Evolutionary conservation across 2,888 invertebrate species (phyloP).

Genomic region (Brassicogethes aeneus): DNA sequence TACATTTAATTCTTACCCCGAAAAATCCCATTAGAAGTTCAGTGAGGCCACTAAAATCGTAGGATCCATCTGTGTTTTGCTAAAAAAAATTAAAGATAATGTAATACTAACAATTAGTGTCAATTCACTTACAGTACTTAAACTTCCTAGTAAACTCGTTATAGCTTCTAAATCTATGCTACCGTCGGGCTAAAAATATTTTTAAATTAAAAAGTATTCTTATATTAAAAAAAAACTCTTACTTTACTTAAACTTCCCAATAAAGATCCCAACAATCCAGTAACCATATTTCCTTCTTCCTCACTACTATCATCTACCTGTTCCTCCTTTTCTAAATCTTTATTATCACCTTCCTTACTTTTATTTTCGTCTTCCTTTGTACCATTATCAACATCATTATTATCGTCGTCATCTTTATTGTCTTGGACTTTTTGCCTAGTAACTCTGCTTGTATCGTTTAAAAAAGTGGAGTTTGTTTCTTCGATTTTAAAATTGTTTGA

Average conservation of each 20-base stretch:
- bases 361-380: not conserved
- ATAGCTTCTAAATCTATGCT: slow-evolving; percentile 39
- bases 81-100: slow-evolving; percentile 18
- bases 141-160: slow-evolving; percentile 35
- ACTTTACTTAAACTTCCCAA: slow-evolving; percentile 38
- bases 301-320: slow-evolving; percentile 28
- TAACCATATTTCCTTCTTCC: slow-evolving; percentile 33
- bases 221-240: slow-evolving; percentile 11
- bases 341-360: not conserved
- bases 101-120: slow-evolving; percentile 2
- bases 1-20: slow-evolving; percentile 36
- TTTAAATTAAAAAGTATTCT: slow-evolving; percentile 5
- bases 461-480: not conserved
- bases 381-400: not conserved
- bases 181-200: slow-evolving; percentile 36
- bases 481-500: too few species aligned
- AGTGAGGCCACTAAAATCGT: slow-evolving; percentile 36
- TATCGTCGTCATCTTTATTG: not conserved
- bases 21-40: slow-evolving; percentile 36
- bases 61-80: slow-evolving; percentile 38
- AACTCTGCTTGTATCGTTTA: slow-evolving; percentile 10
- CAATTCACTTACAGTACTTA: slow-evolving; percentile 34
- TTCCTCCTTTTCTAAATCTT: slow-evolving; percentile 7
- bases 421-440: slow-evolving; percentile 16
- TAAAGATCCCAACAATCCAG: slow-evolving; percentile 36